Conservation (phyloP, 2,888 invertebrate species). For the Lasioglossum leucozonium region DNA sequence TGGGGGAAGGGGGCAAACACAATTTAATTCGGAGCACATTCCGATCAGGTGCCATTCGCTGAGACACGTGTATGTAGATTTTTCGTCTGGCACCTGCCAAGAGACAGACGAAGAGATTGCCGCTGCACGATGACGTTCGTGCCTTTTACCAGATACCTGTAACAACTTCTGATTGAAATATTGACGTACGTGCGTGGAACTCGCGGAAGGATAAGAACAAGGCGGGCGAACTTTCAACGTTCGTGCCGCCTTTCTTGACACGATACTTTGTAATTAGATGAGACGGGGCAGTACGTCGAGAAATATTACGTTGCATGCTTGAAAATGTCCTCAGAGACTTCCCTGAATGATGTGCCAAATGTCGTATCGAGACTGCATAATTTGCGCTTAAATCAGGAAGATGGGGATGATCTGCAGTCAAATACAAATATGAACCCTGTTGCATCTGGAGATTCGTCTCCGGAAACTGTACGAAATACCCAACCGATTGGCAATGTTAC, state of each 20-base stretch:
- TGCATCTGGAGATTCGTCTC: conserved; percentile 54
- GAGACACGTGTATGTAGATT: conserved; percentile 34
- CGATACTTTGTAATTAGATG: conserved; percentile 65
- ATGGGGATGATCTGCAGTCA: conserved; percentile 62
- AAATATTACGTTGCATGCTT: conserved; percentile 64
- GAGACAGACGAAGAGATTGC: conserved; percentile 32
- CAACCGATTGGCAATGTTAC: conserved; percentile 75
- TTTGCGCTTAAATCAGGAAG: conserved; percentile 71
- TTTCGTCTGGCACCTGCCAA: conserved; percentile 37
- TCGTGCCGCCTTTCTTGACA: conserved; percentile 37
- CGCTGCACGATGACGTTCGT: conserved; percentile 23
- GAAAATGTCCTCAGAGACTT: conserved; percentile 78
- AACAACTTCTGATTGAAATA: neutral
- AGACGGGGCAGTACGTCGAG: conserved; percentile 67
- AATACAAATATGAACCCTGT: conserved; percentile 38
- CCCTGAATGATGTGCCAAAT: conserved; percentile 73
- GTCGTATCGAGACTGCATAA: conserved; percentile 73
- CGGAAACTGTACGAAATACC: conserved; percentile 76
- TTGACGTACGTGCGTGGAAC: neutral
- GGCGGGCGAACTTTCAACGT: conserved; percentile 20
- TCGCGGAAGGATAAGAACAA: conserved; percentile 1
- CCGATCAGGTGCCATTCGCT: conserved; percentile 47
- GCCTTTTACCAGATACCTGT: conserved; percentile 13
- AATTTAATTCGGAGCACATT: conserved; percentile 44
- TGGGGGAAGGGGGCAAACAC: neutral